A percentile compares a stretch with the other conserved stretches of the same genome.
Conservation (phyloP, 1,140 invertebrate species). For the Helicoverpa armigera region DNA sequence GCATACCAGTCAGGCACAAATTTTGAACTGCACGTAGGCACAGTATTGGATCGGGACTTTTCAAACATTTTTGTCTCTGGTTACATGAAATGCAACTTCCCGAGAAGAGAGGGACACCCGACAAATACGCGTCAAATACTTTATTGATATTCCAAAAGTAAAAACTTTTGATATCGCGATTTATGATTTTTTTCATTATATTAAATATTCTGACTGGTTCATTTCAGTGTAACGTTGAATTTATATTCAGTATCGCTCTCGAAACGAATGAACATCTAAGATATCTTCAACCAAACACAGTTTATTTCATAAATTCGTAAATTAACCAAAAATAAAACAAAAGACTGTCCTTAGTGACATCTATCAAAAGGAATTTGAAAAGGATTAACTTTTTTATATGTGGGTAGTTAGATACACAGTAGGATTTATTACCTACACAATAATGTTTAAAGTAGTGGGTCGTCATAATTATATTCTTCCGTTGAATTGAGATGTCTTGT, state of each 20-base stretch:
- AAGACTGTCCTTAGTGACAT: not conserved
- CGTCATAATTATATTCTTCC: no score
- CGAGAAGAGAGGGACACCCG: constrained; percentile 72
- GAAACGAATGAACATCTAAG: not conserved
- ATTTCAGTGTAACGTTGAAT: not conserved
- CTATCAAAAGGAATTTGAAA: not conserved
- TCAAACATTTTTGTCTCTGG: constrained; percentile 55
- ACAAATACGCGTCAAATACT: not conserved
- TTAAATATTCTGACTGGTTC: not conserved
- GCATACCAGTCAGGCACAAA: constrained; percentile 46
- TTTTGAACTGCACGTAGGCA: constrained; percentile 56
- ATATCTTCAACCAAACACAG: not conserved
- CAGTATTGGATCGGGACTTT: constrained; percentile 48
- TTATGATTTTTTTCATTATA: not conserved
- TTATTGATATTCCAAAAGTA: not conserved
- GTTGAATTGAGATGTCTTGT: no score
- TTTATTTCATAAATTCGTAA: not conserved
- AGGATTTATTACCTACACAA: no score
- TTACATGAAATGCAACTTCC: constrained; percentile 60
- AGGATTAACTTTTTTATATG: not conserved
- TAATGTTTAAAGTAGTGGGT: no score
- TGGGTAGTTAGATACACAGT: constrained; percentile 8
- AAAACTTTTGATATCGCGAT: constrained; percentile 55
- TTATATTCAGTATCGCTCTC: not conserved
- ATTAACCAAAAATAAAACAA: not conserved